A percentile compares a stretch with the other conserved stretches of the same genome.
phyloP scores from a whole-genome alignment of 2,797 vertebrate genomes.

The Apogon hyalosoma region DNA sequence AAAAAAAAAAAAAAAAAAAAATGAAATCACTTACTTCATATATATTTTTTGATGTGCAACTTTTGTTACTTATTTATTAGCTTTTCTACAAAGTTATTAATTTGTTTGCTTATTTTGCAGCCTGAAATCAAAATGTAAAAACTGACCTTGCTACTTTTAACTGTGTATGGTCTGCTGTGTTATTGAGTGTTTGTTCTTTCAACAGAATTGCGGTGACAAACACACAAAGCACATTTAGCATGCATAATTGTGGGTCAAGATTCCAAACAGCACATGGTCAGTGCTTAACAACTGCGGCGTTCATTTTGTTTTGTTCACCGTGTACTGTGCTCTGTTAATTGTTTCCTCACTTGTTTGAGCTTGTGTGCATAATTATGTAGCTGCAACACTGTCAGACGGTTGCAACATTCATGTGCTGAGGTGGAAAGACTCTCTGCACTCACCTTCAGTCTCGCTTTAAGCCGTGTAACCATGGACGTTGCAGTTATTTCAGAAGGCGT shows the following conservation, averaged over 20 bases:
- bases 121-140: slow-evolving; percentile 25
- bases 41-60: slow-evolving; percentile 39
- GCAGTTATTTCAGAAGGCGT: no score
- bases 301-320: not conserved
- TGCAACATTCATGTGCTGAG: no score
- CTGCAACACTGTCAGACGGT: not conserved
- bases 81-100: slow-evolving; percentile 16
- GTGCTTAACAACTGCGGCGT: not conserved
- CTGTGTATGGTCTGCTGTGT: not conserved
- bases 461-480: no score
- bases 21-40: slow-evolving; percentile 30
- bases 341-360: not conserved
- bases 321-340: not conserved
- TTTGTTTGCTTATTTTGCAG: slow-evolving; percentile 31
- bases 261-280: slow-evolving; percentile 10
- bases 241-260: not conserved
- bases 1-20: no score
- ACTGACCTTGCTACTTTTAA: slow-evolving; percentile 28
- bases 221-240: not conserved
- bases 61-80: slow-evolving; percentile 26
- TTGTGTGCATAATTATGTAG: not conserved
- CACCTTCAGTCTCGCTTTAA: no score
- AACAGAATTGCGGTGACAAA: slow-evolving; percentile 19
- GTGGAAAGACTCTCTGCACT: no score
- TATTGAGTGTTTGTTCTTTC: slow-evolving; percentile 33